Conservation (phyloP, 2,113 vertebrate species). For the Phrynosoma blainvillii region DNA sequence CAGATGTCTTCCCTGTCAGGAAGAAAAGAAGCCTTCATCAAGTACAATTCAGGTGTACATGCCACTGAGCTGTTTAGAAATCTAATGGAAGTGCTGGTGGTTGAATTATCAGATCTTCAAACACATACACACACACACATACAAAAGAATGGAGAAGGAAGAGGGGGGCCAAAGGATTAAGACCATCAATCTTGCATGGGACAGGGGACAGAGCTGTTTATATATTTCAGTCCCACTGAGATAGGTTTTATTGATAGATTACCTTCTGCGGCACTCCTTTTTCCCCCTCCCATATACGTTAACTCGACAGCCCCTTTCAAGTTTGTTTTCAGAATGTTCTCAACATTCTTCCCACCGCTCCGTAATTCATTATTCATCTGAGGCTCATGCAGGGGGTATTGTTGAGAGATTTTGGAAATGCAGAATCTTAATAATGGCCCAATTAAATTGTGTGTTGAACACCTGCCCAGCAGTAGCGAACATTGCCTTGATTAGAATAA, state of each 20-base stretch:
- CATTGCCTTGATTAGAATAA: neutral
- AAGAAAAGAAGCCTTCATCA: neutral
- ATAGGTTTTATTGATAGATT: neutral
- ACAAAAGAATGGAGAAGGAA: neutral
- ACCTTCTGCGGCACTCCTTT: neutral
- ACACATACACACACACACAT: neutral
- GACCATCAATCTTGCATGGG: neutral
- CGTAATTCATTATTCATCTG: neutral
- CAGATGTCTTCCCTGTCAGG: neutral
- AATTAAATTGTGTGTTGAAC: rapidly evolving
- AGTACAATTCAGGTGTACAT: neutral
- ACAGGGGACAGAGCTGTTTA: neutral
- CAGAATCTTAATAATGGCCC: conserved; percentile 14
- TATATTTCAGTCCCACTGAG: rapidly evolving
- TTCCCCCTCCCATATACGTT: neutral
- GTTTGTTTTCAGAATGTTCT: neutral
- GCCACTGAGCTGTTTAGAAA: neutral
- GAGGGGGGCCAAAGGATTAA: neutral
- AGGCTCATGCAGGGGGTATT: conserved; percentile 13
- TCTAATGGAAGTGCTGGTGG: neutral
- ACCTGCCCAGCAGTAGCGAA: conserved; percentile 7
- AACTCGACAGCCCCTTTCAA: neutral
- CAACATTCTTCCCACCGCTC: rapidly evolving
- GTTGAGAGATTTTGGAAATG: neutral
- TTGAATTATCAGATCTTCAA: conserved; percentile 8